Conservation (phyloP, 2,888 invertebrate species). For the Drosophila suboccidentalis region DNA sequence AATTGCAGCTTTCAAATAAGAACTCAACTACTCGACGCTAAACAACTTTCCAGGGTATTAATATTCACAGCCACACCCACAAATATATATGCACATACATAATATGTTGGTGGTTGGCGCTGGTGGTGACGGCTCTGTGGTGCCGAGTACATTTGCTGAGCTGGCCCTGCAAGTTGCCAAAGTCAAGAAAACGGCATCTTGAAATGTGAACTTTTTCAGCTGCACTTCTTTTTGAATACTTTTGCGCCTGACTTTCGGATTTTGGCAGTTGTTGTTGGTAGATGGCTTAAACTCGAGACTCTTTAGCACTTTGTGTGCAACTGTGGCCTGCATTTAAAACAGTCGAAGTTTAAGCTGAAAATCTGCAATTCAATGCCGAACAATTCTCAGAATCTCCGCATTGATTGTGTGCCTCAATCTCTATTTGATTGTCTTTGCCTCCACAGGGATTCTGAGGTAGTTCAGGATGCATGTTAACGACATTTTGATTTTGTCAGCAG, state of each 20-base stretch:
- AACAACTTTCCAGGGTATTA: slow-evolving; percentile 41
- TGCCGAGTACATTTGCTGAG: slow-evolving; percentile 61
- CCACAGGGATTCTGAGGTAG: neutral
- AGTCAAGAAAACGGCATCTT: slow-evolving; percentile 78
- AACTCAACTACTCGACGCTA: neutral
- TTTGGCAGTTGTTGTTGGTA: slow-evolving; percentile 43
- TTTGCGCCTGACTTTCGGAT: slow-evolving; percentile 72
- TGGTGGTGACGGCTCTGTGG: slow-evolving; percentile 28
- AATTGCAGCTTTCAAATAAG: neutral
- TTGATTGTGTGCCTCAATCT: slow-evolving; percentile 49
- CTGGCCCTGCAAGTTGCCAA: slow-evolving; percentile 61
- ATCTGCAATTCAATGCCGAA: slow-evolving; percentile 76
- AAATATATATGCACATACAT: slow-evolving; percentile 20
- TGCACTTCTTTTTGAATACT: slow-evolving; percentile 79
- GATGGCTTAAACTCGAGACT: slow-evolving; percentile 44
- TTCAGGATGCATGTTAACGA: slow-evolving; percentile 50
- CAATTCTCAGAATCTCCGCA: slow-evolving; percentile 51
- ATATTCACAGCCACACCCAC: slow-evolving; percentile 37
- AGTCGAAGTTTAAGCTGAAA: slow-evolving; percentile 55
- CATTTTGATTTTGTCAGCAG: slow-evolving; percentile 50
- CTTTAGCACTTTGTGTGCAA: slow-evolving; percentile 52
- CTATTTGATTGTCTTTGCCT: slow-evolving; percentile 50
- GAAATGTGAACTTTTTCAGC: slow-evolving; percentile 81
- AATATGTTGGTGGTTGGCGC: slow-evolving; percentile 23
- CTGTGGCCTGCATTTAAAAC: slow-evolving; percentile 71